Percentiles rank a stretch among this genome's conserved stretches.
Conservation (phyloP, 23 tunicate genomes). For the Botrylloides violaceus region DNA sequence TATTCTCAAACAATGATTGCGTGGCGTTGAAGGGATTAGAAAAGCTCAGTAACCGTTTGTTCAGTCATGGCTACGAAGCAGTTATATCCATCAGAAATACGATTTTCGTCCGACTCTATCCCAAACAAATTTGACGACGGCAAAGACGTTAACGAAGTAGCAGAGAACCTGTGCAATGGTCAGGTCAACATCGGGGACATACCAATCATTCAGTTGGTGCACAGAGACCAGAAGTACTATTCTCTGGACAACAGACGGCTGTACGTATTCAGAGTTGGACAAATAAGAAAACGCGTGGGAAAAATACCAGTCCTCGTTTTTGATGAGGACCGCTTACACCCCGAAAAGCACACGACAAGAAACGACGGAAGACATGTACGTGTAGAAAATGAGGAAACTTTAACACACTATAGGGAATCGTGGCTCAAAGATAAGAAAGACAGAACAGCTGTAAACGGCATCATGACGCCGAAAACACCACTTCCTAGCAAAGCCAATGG, state of each 20-base stretch:
- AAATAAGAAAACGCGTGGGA: not conserved
- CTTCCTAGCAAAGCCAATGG: not conserved
- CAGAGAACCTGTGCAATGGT: not conserved
- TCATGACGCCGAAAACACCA: not conserved
- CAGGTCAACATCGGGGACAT: not conserved
- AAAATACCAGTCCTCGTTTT: not conserved
- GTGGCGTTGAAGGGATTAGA: too few relatives aligned
- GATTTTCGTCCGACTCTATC: not conserved
- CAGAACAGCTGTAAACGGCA: not conserved
- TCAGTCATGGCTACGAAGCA: not conserved
- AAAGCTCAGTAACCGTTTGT: too few relatives aligned
- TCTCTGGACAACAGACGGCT: not conserved
- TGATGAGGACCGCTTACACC: not conserved
- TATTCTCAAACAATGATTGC: not conserved
- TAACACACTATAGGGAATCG: not conserved
- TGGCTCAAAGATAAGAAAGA: not conserved
- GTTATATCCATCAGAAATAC: not conserved
- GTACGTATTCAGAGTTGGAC: not conserved
- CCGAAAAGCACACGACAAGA: not conserved
- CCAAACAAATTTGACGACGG: not conserved
- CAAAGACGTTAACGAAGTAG: not conserved
- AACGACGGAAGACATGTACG: not conserved
- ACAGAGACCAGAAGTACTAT: not conserved
- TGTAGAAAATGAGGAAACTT: not conserved
- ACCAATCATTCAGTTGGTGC: not conserved